Conservation (phyloP, 2,888 invertebrate genomes). For the Caenorhabditis drosophilae region DNA sequence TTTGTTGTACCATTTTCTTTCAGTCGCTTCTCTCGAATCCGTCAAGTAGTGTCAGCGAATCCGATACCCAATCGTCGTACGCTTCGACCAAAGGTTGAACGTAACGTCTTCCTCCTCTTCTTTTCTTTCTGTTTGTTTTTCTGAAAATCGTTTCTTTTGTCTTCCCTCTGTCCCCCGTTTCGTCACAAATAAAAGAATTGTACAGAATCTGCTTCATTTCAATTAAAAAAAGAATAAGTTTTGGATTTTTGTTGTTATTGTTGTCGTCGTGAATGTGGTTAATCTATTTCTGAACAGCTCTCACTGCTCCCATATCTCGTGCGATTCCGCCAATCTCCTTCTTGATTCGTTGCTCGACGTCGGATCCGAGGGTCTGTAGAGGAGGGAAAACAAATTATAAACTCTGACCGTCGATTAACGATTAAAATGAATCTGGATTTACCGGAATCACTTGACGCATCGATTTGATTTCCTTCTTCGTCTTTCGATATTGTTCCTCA, state of each 20-base stretch:
- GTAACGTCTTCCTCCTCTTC: too few relatives aligned
- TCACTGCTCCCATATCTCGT: conserved; percentile 26
- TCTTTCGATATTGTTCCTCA: conserved; percentile 32
- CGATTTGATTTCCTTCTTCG: conserved; percentile 22
- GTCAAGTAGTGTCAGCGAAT: not conserved
- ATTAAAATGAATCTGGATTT: not conserved
- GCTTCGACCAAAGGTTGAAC: too few relatives aligned
- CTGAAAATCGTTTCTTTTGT: too few relatives aligned
- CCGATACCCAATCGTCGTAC: not conserved
- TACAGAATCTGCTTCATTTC: too few relatives aligned
- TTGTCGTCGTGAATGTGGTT: too few relatives aligned
- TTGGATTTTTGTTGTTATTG: too few relatives aligned
- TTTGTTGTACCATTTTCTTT: not conserved
- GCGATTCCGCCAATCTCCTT: conserved; percentile 33
- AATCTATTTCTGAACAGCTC: not conserved
- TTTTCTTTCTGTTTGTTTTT: too few relatives aligned
- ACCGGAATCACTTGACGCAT: conserved; percentile 16
- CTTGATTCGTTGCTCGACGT: conserved; percentile 29
- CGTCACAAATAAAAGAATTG: too few relatives aligned
- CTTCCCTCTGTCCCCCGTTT: too few relatives aligned
- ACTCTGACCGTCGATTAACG: too few relatives aligned
- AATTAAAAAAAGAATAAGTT: too few relatives aligned
- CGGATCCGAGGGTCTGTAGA: conserved; percentile 23
- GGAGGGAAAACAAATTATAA: not conserved
- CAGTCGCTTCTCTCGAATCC: not conserved